phyloP scores from a whole-genome alignment of 2,113 vertebrate species.

The Xiphias gladius region DNA sequence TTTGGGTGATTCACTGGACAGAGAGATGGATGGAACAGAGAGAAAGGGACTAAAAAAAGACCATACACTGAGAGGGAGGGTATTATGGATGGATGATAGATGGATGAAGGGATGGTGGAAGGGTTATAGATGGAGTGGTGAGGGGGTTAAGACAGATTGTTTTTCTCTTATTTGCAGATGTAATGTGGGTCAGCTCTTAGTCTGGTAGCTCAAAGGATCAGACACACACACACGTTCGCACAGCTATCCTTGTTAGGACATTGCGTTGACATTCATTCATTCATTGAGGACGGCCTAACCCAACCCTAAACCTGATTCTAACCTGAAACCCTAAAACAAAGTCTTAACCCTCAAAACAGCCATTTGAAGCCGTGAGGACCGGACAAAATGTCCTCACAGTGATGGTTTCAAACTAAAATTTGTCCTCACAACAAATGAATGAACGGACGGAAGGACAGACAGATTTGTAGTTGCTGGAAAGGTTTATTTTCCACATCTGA shows the following conservation, averaged over 20 bases:
- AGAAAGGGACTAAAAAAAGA: slow-evolving; percentile 13
- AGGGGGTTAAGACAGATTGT: slow-evolving; percentile 53
- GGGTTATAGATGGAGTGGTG: background rate
- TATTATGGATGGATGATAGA: slow-evolving; percentile 44
- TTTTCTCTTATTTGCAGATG: slow-evolving; percentile 47
- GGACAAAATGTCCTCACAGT: no score
- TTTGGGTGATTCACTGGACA: slow-evolving; percentile 68
- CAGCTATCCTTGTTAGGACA: background rate
- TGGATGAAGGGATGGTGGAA: slow-evolving; percentile 25
- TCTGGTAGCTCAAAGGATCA: slow-evolving; percentile 36
- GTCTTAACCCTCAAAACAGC: no score
- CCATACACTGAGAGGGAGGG: background rate
- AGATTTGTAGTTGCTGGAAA: no score
- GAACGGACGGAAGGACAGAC: no score
- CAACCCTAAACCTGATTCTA: no score
- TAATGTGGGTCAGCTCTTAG: slow-evolving; percentile 73
- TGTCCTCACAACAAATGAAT: no score
- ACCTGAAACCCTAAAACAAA: no score
- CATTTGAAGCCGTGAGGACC: no score
- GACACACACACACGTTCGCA: slow-evolving; percentile 29
- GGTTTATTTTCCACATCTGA: no score
- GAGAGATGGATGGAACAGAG: slow-evolving; percentile 29
- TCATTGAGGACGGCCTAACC: no score
- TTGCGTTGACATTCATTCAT: no score
- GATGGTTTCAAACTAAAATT: no score